Evolutionary conservation across 2,888 invertebrate genomes (phyloP).

Genomic region (Lamellibrachia satsuma): DNA sequence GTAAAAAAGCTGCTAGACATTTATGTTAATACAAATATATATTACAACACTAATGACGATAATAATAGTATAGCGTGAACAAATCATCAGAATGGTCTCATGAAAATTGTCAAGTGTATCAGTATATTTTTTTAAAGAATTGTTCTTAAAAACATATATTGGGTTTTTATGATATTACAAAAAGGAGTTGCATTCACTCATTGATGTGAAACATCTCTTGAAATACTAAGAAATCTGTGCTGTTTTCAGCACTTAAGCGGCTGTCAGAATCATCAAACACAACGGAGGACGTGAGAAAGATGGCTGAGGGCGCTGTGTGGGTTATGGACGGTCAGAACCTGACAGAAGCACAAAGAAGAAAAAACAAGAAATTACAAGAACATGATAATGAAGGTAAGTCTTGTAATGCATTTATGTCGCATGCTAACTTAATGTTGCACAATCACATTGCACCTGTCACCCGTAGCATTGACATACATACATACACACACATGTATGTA

Average conservation of each 20-base stretch:
- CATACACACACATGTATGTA: not conserved
- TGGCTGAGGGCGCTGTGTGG: slow-evolving; percentile 37
- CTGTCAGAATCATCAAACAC: not conserved
- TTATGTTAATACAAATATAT: not conserved
- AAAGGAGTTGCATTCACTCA: not conserved
- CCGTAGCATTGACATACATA: not conserved
- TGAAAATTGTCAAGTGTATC: not conserved
- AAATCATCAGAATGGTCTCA: not conserved
- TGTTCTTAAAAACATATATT: not conserved
- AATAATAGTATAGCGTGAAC: not conserved
- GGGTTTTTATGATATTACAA: not conserved
- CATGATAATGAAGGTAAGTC: not conserved
- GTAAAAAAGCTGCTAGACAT: not conserved
- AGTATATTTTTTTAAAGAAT: not conserved
- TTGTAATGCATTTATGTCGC: not conserved
- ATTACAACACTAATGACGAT: not conserved
- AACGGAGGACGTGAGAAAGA: slow-evolving; percentile 18
- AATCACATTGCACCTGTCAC: too few relatives aligned
- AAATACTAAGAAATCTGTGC: not conserved
- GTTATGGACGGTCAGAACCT: slow-evolving; percentile 22
- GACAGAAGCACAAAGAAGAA: not conserved
- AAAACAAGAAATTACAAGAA: not conserved
- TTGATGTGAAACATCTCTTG: not conserved
- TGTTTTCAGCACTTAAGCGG: not conserved
- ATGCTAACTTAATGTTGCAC: not conserved